Evolutionary conservation across 2,113 vertebrate species (phyloP), one percentile per base, ranked within the genome.

Genomic region (Paedocypris sp.): DNA sequence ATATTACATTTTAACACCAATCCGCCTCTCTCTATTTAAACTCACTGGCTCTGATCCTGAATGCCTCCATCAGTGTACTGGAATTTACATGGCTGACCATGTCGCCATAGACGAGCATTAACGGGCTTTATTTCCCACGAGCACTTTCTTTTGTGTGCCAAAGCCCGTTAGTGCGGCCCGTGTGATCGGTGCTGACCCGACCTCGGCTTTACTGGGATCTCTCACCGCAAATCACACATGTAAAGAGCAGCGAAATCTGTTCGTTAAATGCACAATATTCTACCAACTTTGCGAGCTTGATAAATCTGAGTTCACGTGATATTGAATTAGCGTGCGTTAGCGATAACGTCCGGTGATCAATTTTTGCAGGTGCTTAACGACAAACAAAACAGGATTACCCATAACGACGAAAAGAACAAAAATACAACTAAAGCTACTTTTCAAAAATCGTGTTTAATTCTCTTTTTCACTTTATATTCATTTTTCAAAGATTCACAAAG

Each of bases 101-200:
- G 11, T 43, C 13, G n/a, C 19, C 25, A 47, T 52, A 9, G 42
- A 51, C 22, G 56, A 16, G 23, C 13, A 39, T 35, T 45, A 41
- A 5, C n/a, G 26, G 60, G 28, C 39, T 49, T 45, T 56, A 26
- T 39, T 31, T 58, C 59, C 31, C 46, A 45, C 4, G 11, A 36
- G 20, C 25, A 29, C 28, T 60, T 46, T 31, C 15, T 45, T 33
- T 35, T 63, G 69, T 32, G 45, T 59, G 48, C 46, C 62, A 66
- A 71, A 74, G 66, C 69, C 49, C 48, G 54, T 67, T 71, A 71
- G 43, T 42, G 26, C 22, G 66, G 43, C 56, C 59, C 32, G 32
- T 63, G 36, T 62, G 61, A 54, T 50, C 48, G 43, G 57, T 60
- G 53, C 52, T 56, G 64, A 64, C 48, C 54, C 31, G 53, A 46